These are phyloP conservation scores for Danionella cerebrum DNA, from an alignment of 2,113 vertebrate species.

Conservation along the genomic window DNA sequence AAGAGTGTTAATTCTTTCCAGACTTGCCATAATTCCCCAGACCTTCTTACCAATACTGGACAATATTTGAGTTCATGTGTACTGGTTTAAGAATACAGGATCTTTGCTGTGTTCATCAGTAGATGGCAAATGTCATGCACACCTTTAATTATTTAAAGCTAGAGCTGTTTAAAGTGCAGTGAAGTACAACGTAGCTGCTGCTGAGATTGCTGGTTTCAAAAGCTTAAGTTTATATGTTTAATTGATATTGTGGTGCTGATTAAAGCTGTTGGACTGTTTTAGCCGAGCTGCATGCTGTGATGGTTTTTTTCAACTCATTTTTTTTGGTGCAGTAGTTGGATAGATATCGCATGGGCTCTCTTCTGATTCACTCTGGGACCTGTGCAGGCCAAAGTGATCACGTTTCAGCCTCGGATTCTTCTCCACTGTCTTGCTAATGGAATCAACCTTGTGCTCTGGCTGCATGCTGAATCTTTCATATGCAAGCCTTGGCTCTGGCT, in stretches of 20 bases:
- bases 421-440: slow-evolving; percentile 13
- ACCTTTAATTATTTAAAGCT: slow-evolving; percentile 30
- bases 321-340: slow-evolving; percentile 1
- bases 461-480: slow-evolving; percentile 32
- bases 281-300: background rate
- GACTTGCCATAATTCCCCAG: background rate
- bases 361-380: background rate
- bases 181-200: background rate
- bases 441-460: slow-evolving; percentile 5
- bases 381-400: background rate
- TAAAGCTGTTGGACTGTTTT: background rate
- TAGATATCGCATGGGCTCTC: background rate
- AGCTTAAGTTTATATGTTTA: background rate
- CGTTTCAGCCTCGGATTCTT: slow-evolving; percentile 1
- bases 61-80: background rate
- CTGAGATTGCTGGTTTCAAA: background rate
- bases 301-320: background rate
- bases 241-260: slow-evolving; percentile 1
- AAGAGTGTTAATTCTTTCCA: slow-evolving; percentile 47
- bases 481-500: background rate
- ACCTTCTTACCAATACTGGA: background rate
- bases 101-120: background rate
- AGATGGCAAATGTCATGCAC: slow-evolving; percentile 13
- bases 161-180: background rate
- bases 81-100: background rate